Evolutionary conservation across 2,888 invertebrate species (phyloP), one percentile per base, ranked within the genome.

Genomic region (Steinernema carpocapsae): DNA sequence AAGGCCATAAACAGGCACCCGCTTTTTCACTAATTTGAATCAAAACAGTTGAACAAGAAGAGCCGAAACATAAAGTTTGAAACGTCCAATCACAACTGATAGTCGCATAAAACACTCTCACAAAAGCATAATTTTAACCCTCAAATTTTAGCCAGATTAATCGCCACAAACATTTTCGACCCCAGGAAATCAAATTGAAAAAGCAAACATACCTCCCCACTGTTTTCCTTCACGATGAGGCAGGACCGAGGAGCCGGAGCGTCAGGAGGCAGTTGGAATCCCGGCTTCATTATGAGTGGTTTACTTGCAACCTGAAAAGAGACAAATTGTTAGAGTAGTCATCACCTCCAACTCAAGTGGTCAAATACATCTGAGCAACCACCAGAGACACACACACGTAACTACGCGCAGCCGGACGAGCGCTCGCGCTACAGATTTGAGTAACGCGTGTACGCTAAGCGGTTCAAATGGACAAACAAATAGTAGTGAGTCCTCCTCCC

Each of bases 171-270:
- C n/a, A n/a, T n/a, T n/a, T n/a, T n/a, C n/a, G n/a, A n/a, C n/a
- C n/a, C n/a, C n/a, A n/a, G n/a, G n/a, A n/a, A n/a, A n/a, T n/a
- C n/a, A n/a, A n/a, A n/a, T n/a, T n/a, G n/a, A n/a, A n/a, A n/a
- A 74, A 46, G 24, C 7, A 75, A 17, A n/a, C 42, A 26, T 48
- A 80, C 80, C 78, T 84, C 76, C 71, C 74, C 74, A 7, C 59
- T 72, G 22, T 71, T 52, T 46, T 70, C 42, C 77, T 86, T 86
- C 76, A 80, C 76, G 42, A 86, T 75, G 22, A 83, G 73, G 70
- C 86, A 86, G 52, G 85, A 77, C 64, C 86, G 79, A 17, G 86
- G 86, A 7, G 80, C 71, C 22, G 85, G 85, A 52, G 84, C 85
- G 72, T 83, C 82, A 37, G 78, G 73, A 37, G 84, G 83, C 72